Conservation (phyloP, 2,797 vertebrate species). For the Amazona ochrocephala region DNA sequence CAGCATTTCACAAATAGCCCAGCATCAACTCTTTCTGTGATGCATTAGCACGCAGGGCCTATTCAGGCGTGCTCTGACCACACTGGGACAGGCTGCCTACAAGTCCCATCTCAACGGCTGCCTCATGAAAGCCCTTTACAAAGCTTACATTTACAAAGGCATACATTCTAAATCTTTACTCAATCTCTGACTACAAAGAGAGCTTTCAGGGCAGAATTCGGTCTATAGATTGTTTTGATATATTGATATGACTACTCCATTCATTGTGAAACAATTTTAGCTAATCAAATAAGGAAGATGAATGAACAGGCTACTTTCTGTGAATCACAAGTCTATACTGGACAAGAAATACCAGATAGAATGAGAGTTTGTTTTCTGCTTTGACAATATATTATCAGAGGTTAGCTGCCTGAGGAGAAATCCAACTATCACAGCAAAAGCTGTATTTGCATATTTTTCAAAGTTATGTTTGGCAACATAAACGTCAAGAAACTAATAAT, state of each 20-base stretch:
- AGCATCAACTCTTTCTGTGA: fast-evolving
- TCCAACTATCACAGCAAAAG: not conserved
- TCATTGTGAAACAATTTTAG: not conserved
- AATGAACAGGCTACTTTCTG: not conserved
- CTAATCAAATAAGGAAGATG: slow-evolving; percentile 29
- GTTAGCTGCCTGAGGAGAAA: not conserved
- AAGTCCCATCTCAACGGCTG: not conserved
- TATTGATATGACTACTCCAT: not conserved
- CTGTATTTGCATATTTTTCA: not conserved
- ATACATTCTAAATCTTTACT: not conserved
- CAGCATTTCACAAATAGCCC: not conserved
- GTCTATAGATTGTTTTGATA: not conserved
- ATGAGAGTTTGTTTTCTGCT: not conserved
- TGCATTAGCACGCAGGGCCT: not conserved
- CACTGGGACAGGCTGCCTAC: not conserved
- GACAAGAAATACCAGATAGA: not conserved
- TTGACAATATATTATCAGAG: not conserved
- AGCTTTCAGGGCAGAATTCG: not conserved
- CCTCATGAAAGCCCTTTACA: slow-evolving; percentile 3
- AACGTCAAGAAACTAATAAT: not conserved
- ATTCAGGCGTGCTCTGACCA: not conserved
- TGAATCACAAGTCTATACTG: slow-evolving; percentile 17
- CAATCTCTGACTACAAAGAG: not conserved
- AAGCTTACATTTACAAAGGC: slow-evolving; percentile 17
- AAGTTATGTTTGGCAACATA: not conserved